phyloP scores from a whole-genome alignment of 2,797 vertebrate species.

The Acanthopagrus latus region DNA sequence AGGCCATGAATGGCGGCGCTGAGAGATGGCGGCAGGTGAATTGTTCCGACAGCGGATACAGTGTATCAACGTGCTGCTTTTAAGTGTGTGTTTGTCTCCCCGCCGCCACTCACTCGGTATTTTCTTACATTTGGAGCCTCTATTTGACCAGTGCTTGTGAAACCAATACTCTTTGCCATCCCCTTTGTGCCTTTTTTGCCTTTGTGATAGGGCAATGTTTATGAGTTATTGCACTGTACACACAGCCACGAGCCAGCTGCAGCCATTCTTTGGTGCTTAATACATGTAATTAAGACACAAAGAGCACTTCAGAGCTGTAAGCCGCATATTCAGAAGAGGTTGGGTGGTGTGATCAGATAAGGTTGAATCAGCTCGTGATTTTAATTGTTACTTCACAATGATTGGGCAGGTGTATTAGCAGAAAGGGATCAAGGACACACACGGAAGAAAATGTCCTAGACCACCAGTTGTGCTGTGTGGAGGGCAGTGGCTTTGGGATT shows the following conservation, averaged over 20 bases:
- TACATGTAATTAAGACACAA: conserved; percentile 82
- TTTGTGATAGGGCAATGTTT: conserved; percentile 74
- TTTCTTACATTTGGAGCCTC: conserved; percentile 65
- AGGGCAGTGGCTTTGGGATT: not conserved
- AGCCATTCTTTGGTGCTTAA: conserved; percentile 77
- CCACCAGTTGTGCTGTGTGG: conserved; percentile 1
- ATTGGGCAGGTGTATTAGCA: conserved; percentile 78
- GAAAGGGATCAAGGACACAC: conserved; percentile 52
- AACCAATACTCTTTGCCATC: conserved; percentile 72
- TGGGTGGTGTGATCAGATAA: conserved; percentile 61
- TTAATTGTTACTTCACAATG: conserved; percentile 66
- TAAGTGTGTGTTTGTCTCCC: conserved; percentile 71
- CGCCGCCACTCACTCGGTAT: conserved; percentile 49
- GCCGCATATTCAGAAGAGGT: conserved; percentile 69
- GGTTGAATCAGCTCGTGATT: conserved; percentile 72
- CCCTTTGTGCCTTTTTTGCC: conserved; percentile 73
- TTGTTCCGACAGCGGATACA: conserved; percentile 83
- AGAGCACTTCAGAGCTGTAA: conserved; percentile 72
- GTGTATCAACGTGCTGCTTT: conserved; percentile 84
- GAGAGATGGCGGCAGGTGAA: conserved; percentile 94
- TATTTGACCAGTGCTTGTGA: conserved; percentile 79
- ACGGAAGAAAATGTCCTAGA: conserved; percentile 12
- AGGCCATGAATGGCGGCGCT: conserved; percentile 83
- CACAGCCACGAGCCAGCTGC: conserved; percentile 83
- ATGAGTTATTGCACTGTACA: conserved; percentile 80